Evolutionary conservation across 1,140 invertebrate species (phyloP).

Genomic region (Branchinecta lynchi): DNA sequence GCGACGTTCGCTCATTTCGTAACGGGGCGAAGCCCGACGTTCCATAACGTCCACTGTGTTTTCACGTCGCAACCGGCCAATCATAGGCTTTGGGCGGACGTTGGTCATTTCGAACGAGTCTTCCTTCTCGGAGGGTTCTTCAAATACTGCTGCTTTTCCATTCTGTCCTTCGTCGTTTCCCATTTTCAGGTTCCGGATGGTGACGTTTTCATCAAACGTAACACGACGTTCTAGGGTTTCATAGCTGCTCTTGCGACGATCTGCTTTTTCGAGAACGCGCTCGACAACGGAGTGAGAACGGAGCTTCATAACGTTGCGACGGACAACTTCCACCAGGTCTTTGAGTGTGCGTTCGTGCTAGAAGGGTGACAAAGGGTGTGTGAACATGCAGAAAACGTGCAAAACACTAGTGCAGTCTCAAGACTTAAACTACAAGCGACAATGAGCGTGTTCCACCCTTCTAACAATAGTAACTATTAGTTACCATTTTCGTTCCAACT

Average conservation of each 20-base stretch:
- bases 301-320: not conserved
- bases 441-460: too few relatives aligned
- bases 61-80: not conserved
- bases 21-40: not conserved
- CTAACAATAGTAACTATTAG: too few relatives aligned
- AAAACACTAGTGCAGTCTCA: not conserved
- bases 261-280: not conserved
- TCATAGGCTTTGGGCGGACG: not conserved
- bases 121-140: not conserved
- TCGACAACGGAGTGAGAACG: not conserved
- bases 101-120: not conserved
- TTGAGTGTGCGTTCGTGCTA: not conserved
- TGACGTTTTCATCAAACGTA: not conserved
- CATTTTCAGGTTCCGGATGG: not conserved
- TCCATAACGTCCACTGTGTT: constrained; percentile 3
- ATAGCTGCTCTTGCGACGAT: not conserved
- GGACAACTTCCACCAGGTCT: not conserved
- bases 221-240: not conserved
- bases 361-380: not conserved
- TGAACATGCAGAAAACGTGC: not conserved
- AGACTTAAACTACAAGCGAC: too few relatives aligned
- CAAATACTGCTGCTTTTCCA: not conserved
- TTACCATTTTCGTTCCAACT: too few relatives aligned
- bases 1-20: not conserved
- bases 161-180: not conserved